Percentiles rank a stretch among this genome's conserved stretches.
These are phyloP conservation scores for Malachius bipustulatus DNA, from an alignment of 2,888 invertebrate genomes.

Conservation along the genomic window DNA sequence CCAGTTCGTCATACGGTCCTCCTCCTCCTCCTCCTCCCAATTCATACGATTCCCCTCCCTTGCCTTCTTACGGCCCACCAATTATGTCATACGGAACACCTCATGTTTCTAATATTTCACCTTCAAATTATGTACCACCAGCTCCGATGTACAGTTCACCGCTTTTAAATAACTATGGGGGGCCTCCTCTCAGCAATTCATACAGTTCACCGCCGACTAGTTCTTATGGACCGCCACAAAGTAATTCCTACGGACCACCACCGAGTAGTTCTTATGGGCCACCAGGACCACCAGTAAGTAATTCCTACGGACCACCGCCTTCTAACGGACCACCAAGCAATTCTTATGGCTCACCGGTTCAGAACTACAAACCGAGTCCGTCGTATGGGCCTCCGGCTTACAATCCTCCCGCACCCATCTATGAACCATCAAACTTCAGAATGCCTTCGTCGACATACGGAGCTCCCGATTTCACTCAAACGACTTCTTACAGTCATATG, in stretches of 20 bases:
- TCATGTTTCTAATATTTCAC: conserved; percentile 12
- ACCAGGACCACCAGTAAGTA: neutral
- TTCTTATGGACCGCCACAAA: conserved; percentile 5
- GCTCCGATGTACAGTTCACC: conserved; percentile 10
- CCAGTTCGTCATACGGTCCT: too few species aligned
- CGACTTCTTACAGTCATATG: conserved; percentile 14
- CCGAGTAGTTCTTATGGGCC: conserved; percentile 7
- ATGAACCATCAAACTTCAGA: conserved; percentile 9
- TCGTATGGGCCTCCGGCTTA: conserved; percentile 17
- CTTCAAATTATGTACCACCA: conserved; percentile 15
- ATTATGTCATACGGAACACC: conserved; percentile 13
- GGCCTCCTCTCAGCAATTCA: conserved; percentile 14
- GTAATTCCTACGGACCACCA: conserved; percentile 10
- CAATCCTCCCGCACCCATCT: conserved; percentile 12
- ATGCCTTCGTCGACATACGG: conserved; percentile 17
- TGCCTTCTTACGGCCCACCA: conserved; percentile 14
- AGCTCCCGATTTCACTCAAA: conserved; percentile 17
- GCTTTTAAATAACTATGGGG: conserved; percentile 12
- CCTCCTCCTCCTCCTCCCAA: conserved; percentile 19
- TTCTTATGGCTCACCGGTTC: conserved; percentile 16
- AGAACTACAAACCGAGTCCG: conserved; percentile 18
- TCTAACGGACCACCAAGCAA: conserved; percentile 19
- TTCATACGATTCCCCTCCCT: conserved; percentile 16
- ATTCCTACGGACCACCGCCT: conserved; percentile 14
- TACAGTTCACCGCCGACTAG: conserved; percentile 15